A percentile compares a stretch with the other conserved stretches of the same genome.
phyloP scores from a whole-genome alignment of 2,888 invertebrate genomes.

The Lasioglossum morio region DNA sequence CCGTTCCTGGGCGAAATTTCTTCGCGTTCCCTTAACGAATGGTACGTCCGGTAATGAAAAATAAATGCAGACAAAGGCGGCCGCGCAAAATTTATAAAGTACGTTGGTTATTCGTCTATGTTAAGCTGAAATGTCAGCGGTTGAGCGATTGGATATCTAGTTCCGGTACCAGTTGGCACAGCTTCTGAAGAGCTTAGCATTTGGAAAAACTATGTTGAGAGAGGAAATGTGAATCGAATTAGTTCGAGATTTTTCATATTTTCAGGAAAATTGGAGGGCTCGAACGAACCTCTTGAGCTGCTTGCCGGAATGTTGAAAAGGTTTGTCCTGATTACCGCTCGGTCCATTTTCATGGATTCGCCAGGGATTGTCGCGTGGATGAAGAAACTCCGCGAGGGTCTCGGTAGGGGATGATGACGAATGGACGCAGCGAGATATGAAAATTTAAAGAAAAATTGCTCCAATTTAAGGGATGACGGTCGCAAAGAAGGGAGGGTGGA shows the following conservation, averaged over 20 bases:
- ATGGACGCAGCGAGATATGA: not conserved
- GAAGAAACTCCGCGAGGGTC: not conserved
- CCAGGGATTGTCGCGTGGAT: not conserved
- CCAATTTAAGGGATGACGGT: not conserved
- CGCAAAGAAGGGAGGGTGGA: too few species aligned
- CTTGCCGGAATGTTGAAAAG: not conserved
- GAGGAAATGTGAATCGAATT: not conserved
- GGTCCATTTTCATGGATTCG: not conserved
- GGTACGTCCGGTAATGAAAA: constrained; percentile 15
- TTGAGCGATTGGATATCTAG: not conserved
- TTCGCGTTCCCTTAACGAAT: not conserved
- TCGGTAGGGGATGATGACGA: not conserved
- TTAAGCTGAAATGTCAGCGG: not conserved
- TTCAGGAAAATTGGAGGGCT: not conserved
- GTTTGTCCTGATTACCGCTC: not conserved
- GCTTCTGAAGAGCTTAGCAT: not conserved
- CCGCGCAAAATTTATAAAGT: not conserved
- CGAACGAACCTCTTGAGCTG: not conserved
- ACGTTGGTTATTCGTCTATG: not conserved
- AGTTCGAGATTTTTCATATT: constrained; percentile 1
- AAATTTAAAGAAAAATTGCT: constrained; percentile 9
- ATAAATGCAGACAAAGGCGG: constrained; percentile 12
- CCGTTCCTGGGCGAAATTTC: not conserved
- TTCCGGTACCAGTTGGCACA: not conserved
- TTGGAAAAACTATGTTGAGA: not conserved